These are phyloP conservation scores for Arbacia lixula DNA, from an alignment of 53 echinoderm and acorn worm species.

Conservation along the genomic window DNA sequence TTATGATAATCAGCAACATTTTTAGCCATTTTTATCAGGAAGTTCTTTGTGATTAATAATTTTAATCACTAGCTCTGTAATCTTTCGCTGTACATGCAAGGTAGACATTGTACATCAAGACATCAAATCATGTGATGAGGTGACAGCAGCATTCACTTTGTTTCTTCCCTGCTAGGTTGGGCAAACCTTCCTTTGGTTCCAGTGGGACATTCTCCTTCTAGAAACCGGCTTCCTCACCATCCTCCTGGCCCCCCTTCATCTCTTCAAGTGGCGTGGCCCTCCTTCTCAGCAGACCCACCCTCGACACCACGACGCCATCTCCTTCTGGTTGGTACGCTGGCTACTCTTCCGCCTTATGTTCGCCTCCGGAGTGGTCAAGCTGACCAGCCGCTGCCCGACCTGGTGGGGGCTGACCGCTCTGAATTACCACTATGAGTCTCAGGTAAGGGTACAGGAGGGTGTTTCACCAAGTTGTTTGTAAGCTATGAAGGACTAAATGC, in stretches of 20 bases:
- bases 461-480: too few species aligned
- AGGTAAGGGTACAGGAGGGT: too few species aligned
- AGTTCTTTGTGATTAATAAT: too few species aligned
- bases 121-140: too few species aligned
- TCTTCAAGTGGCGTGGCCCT: conserved; percentile 73
- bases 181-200: conserved; percentile 96
- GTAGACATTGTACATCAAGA: too few species aligned
- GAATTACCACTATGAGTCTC: conserved; percentile 94
- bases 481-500: too few species aligned
- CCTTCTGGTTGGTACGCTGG: conserved; percentile 91
- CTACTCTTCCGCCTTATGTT: conserved; percentile 94
- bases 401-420: conserved; percentile 99
- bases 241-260: conserved; percentile 82
- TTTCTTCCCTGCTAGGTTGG: conserved; percentile 68
- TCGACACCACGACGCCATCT: conserved; percentile 80
- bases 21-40: too few species aligned
- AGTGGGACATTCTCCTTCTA: conserved; percentile 95
- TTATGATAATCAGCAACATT: too few species aligned
- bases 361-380: conserved; percentile 94
- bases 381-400: conserved; percentile 91
- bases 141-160: too few species aligned
- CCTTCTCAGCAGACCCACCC: too few species aligned
- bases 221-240: conserved; percentile 95
- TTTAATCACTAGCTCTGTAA: too few species aligned
- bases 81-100: too few species aligned